Percentiles rank a stretch among this genome's conserved stretches.
These are phyloP conservation scores for Saxidomus purpurata DNA, from an alignment of 1,140 invertebrate genomes.

Conservation along the genomic window DNA sequence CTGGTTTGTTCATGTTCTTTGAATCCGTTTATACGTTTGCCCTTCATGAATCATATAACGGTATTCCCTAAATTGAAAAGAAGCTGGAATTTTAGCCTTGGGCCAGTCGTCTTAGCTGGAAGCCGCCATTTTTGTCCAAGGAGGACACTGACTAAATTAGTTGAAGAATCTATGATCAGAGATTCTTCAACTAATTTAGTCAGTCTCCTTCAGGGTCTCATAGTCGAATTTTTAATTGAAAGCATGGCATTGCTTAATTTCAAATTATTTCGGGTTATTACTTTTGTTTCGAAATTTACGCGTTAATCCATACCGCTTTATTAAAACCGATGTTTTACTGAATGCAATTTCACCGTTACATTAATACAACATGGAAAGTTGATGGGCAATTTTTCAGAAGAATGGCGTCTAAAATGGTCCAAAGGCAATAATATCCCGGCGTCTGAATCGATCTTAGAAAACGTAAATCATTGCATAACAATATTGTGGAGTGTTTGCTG, in stretches of 20 bases:
- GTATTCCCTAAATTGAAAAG: too few relatives aligned
- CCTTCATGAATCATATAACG: too few relatives aligned
- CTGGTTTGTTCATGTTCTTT: too few relatives aligned
- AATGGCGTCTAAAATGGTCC: constrained; percentile 31
- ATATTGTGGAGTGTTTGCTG: constrained; percentile 35
- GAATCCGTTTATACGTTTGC: too few relatives aligned
- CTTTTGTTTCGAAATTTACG: constrained; percentile 51
- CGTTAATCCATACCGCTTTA: constrained; percentile 38
- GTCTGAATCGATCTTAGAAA: constrained; percentile 27
- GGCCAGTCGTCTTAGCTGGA: too few relatives aligned
- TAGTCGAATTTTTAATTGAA: neutral
- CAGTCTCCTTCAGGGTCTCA: neutral
- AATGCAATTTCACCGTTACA: constrained; percentile 52
- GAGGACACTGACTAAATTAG: too few relatives aligned
- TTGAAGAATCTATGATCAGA: too few relatives aligned
- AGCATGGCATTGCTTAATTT: constrained; percentile 16
- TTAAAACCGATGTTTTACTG: constrained; percentile 65
- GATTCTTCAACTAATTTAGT: too few relatives aligned
- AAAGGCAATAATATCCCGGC: constrained; percentile 38
- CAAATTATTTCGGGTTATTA: constrained; percentile 37
- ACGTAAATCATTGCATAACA: constrained; percentile 67
- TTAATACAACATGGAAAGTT: constrained; percentile 64
- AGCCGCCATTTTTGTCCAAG: too few relatives aligned
- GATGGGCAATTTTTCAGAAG: constrained; percentile 65
- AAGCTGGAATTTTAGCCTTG: too few relatives aligned